A percentile compares a stretch with the other conserved stretches of the same genome.
phyloP scores from a whole-genome alignment of 1,140 invertebrate genomes.

The Mizuhopecten yessoensis region DNA sequence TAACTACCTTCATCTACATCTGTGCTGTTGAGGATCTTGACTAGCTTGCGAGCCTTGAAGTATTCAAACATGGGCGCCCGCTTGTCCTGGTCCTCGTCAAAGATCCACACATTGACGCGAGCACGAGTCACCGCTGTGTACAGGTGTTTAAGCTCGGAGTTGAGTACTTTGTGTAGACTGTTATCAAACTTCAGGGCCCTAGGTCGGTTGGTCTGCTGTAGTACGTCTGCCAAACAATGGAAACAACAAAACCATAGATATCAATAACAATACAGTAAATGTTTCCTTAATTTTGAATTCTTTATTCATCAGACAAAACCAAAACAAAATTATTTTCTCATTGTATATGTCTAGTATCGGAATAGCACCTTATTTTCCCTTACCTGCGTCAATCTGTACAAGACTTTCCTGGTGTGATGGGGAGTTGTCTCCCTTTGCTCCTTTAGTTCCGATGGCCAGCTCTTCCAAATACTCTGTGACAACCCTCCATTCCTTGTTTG shows the following conservation, averaged over 20 bases:
- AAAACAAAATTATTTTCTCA: too few species aligned
- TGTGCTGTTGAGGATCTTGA: constrained; percentile 57
- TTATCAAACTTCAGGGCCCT: constrained; percentile 78
- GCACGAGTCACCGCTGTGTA: constrained; percentile 79
- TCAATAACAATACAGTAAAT: too few species aligned
- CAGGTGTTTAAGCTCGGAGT: constrained; percentile 78
- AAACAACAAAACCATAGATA: too few species aligned
- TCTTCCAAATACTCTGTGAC: constrained; percentile 74
- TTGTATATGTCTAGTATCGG: too few species aligned
- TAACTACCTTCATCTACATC: constrained; percentile 58
- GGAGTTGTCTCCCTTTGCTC: not conserved
- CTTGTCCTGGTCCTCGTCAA: constrained; percentile 76
- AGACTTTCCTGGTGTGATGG: constrained; percentile 54
- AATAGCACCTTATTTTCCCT: not conserved
- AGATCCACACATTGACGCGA: constrained; percentile 80
- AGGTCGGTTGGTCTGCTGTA: constrained; percentile 69
- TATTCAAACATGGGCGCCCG: constrained; percentile 80
- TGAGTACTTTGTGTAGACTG: constrained; percentile 79
- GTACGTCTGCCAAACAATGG: constrained; percentile 69
- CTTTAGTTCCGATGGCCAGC: constrained; percentile 45
- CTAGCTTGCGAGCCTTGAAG: constrained; percentile 73
- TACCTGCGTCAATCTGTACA: constrained; percentile 71
- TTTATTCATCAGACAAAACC: too few species aligned
- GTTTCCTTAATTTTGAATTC: too few species aligned
- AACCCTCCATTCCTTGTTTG: constrained; percentile 78